A percentile compares a stretch with the other conserved stretches of the same genome.
Conservation (phyloP, 2,113 vertebrate genomes). For the Rhabdornis inornatus region DNA sequence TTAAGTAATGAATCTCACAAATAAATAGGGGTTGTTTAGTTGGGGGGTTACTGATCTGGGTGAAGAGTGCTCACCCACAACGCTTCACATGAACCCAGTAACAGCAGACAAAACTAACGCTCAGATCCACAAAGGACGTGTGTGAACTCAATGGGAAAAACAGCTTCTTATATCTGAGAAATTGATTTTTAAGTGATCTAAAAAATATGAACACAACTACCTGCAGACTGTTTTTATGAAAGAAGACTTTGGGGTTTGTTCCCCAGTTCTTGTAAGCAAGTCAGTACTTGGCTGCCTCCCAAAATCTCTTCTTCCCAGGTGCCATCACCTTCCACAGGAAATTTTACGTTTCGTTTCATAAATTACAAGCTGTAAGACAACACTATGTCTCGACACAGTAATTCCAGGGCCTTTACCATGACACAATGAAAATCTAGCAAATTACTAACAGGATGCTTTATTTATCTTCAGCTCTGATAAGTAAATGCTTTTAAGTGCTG, state of each 20-base stretch:
- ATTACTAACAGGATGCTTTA: conserved; percentile 34
- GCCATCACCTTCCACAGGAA: neutral
- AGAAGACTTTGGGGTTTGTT: neutral
- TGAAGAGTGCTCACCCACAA: neutral
- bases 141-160: neutral
- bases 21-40: neutral
- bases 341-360: neutral
- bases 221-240: neutral
- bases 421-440: neutral
- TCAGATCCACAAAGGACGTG: neutral
- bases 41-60: neutral
- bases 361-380: neutral
- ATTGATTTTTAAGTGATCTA: neutral
- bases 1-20: neutral
- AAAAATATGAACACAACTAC: neutral
- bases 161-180: neutral
- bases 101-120: neutral
- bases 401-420: neutral
- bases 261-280: neutral
- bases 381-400: neutral
- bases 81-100: neutral
- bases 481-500: neutral
- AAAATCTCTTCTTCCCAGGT: neutral
- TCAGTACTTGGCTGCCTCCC: neutral
- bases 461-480: neutral